Base-by-base conservation (phyloP, 2,113 vertebrate species). In the Callospermophilus lateralis region DNA sequence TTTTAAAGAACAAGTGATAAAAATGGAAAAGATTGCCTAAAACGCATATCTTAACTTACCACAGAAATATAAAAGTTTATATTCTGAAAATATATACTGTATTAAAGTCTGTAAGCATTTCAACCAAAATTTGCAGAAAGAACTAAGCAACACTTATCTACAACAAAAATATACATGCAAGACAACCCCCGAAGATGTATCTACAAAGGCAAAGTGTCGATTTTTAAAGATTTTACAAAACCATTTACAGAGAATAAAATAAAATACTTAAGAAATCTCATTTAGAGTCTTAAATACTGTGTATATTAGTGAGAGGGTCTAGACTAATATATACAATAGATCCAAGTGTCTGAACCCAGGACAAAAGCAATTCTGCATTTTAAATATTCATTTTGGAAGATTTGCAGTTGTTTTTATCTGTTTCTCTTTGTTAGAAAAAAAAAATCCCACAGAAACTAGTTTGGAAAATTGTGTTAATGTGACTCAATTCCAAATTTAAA, bases 21-120 rank as follows among this genome's bases (percentile, higher is more conserved):
- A 97, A 96, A 98, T 98, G 98, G 97, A 98, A 99, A 99, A 99
- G 98, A 99, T 99, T 99, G 99, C 98, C 98, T 99, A 99, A 98
- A 99, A 98, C 98, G 97, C 99, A 98, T 99, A 98, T 98, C 98
- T 98, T 99, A 99, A 99, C 98, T 99, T 99, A 99, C 98, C 99
- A 99, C 98, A 98, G 98, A 99, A 99, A 99, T 99, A 99, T 98
- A 99, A 99, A 99, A 99, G 98, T 99, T 99, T 98, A 99, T 99
- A 99, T 98, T 99, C 98, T 99, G 98, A 99, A 99, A 99, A 99
- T 99, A 99, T 98, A 99, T 99, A 99, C 99, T 98, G 98, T 99
- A 98, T 98, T 98, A 98, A 99, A 98, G 98, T 99, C 98, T 98
- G 98, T 98, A 98, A 98, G 98, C 98, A 98, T 98, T 98, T 98